Evolutionary conservation across 1,140 invertebrate species (phyloP), one percentile per base, ranked within the genome.

Genomic region (Campoletis sonorensis): DNA sequence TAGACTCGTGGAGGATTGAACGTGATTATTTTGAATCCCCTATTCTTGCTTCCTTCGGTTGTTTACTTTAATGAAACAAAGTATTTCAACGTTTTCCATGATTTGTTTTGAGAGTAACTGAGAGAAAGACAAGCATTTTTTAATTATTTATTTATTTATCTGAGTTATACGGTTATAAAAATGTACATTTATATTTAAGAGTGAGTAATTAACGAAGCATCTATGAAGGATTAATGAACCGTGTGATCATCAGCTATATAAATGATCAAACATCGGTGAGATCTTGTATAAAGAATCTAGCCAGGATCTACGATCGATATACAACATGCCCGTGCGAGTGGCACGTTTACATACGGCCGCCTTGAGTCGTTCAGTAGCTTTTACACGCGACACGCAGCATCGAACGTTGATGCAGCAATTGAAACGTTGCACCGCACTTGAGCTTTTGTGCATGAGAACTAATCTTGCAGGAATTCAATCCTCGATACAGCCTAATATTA

Each of bases 391-490:
- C 61, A 64, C 10, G 67, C 30, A 18, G 30, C 67, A 33, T 64
- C 11, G 26, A 26, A n/a, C n/a, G n/a, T n/a, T n/a, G n/a, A n/a
- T n/a, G n/a, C n/a, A n/a, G n/a, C n/a, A 85, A 87, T 86, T 86
- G 83, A 86, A 87, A 86, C 83, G 82, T 85, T 84, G 72, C 40
- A 77, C 54, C 75, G 67, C 13, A 13, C 10, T 30, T 18, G 67
- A 70, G 13, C 67, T 70, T n/a, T 58, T n/a, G 2, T 70, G 18
- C 26, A 27, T 26, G 27, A 27, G 21, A 4, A 27, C 23, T 15
- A 64, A 27, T 64, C 51, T 18, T n/a, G n/a, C 18, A 54, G 84
- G 76, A 79, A 82, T 75, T 84, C 85, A 83, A 87, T 85, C 85
- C 84, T 81, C 84, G 79, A 23, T 51, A 40, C 21, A 26, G 4